phyloP scores from a whole-genome alignment of 2,888 invertebrate genomes.

The Drosophila acutilabella region DNA sequence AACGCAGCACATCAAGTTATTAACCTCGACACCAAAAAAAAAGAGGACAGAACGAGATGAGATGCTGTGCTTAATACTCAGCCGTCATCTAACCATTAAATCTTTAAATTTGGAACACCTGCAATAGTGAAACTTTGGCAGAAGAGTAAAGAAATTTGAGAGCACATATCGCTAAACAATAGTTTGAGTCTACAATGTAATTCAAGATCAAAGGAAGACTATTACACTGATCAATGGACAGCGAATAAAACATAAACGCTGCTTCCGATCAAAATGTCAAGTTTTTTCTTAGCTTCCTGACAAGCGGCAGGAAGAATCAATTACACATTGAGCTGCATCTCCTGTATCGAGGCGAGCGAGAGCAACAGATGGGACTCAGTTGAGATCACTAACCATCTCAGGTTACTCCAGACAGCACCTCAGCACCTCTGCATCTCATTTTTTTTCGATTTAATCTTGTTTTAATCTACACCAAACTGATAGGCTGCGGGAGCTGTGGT shows the following conservation, averaged over 20 bases:
- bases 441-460: not conserved
- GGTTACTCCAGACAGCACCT: conserved; percentile 63
- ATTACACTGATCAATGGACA: conserved; percentile 72
- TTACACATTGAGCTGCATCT: conserved; percentile 60
- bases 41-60: not conserved
- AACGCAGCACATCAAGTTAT: conserved; percentile 53
- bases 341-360: conserved; percentile 40
- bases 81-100: not conserved
- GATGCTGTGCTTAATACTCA: conserved; percentile 21
- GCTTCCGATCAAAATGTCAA: conserved; percentile 64
- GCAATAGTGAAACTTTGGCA: not conserved
- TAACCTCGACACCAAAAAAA: conserved; percentile 49
- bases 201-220: conserved; percentile 71
- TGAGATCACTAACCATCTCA: conserved; percentile 68
- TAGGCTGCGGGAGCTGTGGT: conserved; percentile 1
- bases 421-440: conserved; percentile 47
- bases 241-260: conserved; percentile 41
- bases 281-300: conserved; percentile 67
- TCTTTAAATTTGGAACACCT: conserved; percentile 30
- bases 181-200: conserved; percentile 32
- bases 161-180: not conserved
- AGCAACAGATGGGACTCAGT: conserved; percentile 65
- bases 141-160: conserved; percentile 5
- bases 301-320: conserved; percentile 65
- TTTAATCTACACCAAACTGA: conserved; percentile 8